phyloP scores from a whole-genome alignment of 2,113 vertebrate species.

The Hydrochoerus hydrochaeris region DNA sequence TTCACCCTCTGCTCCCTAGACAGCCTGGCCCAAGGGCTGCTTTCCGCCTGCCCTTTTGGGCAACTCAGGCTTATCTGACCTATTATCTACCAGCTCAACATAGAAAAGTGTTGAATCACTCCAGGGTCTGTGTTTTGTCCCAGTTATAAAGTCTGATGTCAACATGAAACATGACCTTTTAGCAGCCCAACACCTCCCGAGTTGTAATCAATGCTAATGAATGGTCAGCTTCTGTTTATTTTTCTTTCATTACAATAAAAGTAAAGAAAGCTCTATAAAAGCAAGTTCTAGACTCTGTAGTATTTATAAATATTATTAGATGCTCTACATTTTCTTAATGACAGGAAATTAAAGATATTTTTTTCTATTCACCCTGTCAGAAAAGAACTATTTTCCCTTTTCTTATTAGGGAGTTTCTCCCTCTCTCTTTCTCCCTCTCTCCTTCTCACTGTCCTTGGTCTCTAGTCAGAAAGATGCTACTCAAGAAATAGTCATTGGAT shows the following conservation, averaged over 20 bases:
- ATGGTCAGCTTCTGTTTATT: not conserved
- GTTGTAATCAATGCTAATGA: not conserved
- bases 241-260: constrained; percentile 37
- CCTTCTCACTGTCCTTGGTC: constrained; percentile 24
- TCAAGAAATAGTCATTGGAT: not conserved
- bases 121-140: not conserved
- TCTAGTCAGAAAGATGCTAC: not conserved
- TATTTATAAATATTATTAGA: constrained; percentile 29
- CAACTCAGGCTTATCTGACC: constrained; percentile 1
- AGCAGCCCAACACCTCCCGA: not conserved
- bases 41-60: not conserved
- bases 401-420: not conserved
- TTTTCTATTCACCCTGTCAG: not conserved
- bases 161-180: not conserved
- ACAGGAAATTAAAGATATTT: not conserved
- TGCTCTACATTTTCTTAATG: not conserved
- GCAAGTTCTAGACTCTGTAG: constrained; percentile 18
- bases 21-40: not conserved
- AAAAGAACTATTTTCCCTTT: constrained; percentile 16
- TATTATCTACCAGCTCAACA: constrained; percentile 33
- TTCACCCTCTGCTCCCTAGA: not conserved
- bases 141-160: not conserved
- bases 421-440: constrained; percentile 6
- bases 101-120: not conserved
- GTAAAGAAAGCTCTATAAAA: not conserved